Evolutionary conservation across 2,113 vertebrate species (phyloP), one percentile per base, ranked within the genome.

Genomic region (Orcinus orca): DNA sequence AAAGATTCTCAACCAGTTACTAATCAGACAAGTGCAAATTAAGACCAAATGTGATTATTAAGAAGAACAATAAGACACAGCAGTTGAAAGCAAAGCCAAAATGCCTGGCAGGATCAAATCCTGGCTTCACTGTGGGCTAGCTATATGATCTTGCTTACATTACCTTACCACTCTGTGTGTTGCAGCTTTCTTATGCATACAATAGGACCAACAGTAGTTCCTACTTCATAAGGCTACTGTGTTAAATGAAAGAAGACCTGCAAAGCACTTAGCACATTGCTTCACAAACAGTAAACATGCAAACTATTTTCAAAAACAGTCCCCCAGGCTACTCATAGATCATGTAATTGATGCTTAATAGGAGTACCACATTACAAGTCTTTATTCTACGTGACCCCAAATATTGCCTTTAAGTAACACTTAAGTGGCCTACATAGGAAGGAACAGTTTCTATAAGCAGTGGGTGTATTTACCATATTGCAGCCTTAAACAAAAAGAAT

Each of bases 21-120:
- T 76, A 41, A 84, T 93, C 38, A 77, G 29, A 95, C 80, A 94
- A 77, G 70, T 62, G 47, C 55, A 95, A 85, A 93, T 60, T 50
- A 85, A 97, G 44, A 33, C 13, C 73, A 44, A 84, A 60, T 38
- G 41, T 29, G 13, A 41, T 36, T 47, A 53, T 71, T 38, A 65
- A 84, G 23, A 55, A 84, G 67, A 76, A 15, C 10, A 58, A 68
- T 88, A 88, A 93, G 83, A n/a, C 2, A 6, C 0, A 77, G 65
- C 55, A 36, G n/a, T 53, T 36, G 50, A 88, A 58, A 70, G 67
- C 41, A 81, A 74, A 84, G 50, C 36, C 11, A 6, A 53, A 77
- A 47, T 8, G 9, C 15, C 86, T 18, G 15, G 0, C 2, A 25
- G 86, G 12, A 7, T 20, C 20, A 6, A 6, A 11, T 47, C 29